Evolutionary conservation across 64 coral and sea anemone genomes (phyloP).

Genomic region (Montipora capricornis): DNA sequence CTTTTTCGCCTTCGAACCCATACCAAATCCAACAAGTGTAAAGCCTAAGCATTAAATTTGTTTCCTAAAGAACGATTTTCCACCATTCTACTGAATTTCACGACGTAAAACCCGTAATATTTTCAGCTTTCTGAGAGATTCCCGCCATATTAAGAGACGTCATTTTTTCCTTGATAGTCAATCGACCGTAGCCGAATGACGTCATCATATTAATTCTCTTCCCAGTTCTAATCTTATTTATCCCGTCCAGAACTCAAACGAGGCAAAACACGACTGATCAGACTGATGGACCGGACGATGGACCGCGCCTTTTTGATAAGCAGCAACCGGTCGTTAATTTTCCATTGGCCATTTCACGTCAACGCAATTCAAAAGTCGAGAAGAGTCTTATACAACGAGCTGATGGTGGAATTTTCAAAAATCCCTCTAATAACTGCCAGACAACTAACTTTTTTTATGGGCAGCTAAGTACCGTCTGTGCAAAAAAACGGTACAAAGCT

Average conservation of each 20-base stretch:
- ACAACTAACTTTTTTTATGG: no score
- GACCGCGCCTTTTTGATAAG: no score
- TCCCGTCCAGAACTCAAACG: background rate
- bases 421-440: no score
- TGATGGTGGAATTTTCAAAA: no score
- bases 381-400: no score
- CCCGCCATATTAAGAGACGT: conserved; percentile 70
- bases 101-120: conserved; percentile 18
- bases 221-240: background rate
- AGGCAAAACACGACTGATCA: background rate
- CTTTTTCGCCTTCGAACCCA: conserved; percentile 68
- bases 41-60: conserved; percentile 41
- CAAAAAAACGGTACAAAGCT: no score
- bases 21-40: conserved; percentile 44
- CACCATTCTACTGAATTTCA: conserved; percentile 12
- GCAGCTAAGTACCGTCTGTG: no score
- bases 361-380: no score
- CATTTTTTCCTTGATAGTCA: conserved; percentile 43
- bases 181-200: conserved; percentile 56
- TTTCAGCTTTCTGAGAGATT: conserved; percentile 62
- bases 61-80: background rate
- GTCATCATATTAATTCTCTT: conserved; percentile 38
- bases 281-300: no score
- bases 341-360: no score
- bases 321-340: no score